These are phyloP conservation scores for Uloborus diversus DNA, from an alignment of 1,140 invertebrate species.

Conservation along the genomic window DNA sequence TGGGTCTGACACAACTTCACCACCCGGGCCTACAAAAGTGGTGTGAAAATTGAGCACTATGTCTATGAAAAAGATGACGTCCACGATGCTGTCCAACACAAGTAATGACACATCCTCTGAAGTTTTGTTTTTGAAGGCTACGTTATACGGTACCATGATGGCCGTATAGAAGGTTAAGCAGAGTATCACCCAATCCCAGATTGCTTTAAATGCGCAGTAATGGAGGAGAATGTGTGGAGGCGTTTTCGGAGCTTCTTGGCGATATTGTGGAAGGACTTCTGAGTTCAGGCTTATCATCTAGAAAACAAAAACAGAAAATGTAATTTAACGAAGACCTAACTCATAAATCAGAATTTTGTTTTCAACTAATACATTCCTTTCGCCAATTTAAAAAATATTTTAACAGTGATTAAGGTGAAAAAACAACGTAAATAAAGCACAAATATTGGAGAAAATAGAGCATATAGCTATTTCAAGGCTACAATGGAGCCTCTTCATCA, in stretches of 20 bases:
- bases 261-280: slow-evolving; percentile 98
- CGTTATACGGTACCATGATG: slow-evolving; percentile 99
- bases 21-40: slow-evolving; percentile 96
- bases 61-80: slow-evolving; percentile 99
- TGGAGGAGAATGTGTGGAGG: slow-evolving; percentile 97
- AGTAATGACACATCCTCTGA: slow-evolving; percentile 97
- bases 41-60: slow-evolving; percentile 99
- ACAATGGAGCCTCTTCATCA: too few species aligned
- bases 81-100: slow-evolving; percentile 98
- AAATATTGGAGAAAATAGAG: too few species aligned
- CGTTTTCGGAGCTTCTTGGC: slow-evolving; percentile 99
- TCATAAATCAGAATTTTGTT: too few species aligned
- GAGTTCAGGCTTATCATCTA: slow-evolving; percentile 97
- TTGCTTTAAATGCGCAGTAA: slow-evolving; percentile 95
- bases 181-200: slow-evolving; percentile 99
- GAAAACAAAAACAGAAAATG: slow-evolving; percentile 48
- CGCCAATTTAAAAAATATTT: too few species aligned
- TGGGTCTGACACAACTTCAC: slow-evolving; percentile 97
- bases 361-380: too few species aligned
- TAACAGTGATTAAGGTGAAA: too few species aligned
- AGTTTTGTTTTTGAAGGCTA: slow-evolving; percentile 99
- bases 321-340: background rate
- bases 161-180: slow-evolving; percentile 99
- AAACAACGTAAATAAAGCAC: too few species aligned
- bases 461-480: too few species aligned